Percentiles rank a stretch among this genome's conserved stretches.
phyloP scores from a whole-genome alignment of 2,113 vertebrate genomes.

The Platichthys flesus region DNA sequence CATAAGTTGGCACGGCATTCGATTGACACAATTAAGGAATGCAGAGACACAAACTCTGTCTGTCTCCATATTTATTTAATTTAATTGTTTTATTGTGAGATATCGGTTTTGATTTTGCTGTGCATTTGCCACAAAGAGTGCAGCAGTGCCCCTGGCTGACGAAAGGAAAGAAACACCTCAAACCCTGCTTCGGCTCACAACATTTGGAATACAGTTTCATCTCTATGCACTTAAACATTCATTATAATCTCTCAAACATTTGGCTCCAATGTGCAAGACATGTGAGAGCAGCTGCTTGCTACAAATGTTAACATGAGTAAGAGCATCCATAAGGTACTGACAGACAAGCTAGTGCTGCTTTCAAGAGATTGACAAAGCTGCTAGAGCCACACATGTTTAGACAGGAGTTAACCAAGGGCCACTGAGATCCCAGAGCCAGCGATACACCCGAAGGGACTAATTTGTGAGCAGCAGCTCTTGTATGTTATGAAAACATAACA shows the following conservation, averaged over 20 bases:
- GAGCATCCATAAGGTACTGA: background rate
- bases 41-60: no score
- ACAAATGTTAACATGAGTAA: slow-evolving; percentile 51
- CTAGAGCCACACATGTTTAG: slow-evolving; percentile 43
- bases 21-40: no score
- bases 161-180: background rate
- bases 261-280: slow-evolving; percentile 1
- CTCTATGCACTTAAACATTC: slow-evolving; percentile 25
- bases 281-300: slow-evolving; percentile 47
- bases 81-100: background rate
- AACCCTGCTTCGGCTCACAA: background rate
- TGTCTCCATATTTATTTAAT: background rate
- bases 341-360: slow-evolving; percentile 39
- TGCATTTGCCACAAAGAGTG: background rate
- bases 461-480: slow-evolving; percentile 65
- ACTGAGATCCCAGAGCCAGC: slow-evolving; percentile 39
- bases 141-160: background rate
- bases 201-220: slow-evolving; percentile 11
- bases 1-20: no score
- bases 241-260: slow-evolving; percentile 20
- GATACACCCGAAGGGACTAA: slow-evolving; percentile 71
- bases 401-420: slow-evolving; percentile 31
- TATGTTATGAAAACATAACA: slow-evolving; percentile 70
- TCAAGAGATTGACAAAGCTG: slow-evolving; percentile 30
- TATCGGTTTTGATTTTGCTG: background rate